phyloP scores from a whole-genome alignment of 2,113 vertebrate genomes.

The Meriones unguiculatus region DNA sequence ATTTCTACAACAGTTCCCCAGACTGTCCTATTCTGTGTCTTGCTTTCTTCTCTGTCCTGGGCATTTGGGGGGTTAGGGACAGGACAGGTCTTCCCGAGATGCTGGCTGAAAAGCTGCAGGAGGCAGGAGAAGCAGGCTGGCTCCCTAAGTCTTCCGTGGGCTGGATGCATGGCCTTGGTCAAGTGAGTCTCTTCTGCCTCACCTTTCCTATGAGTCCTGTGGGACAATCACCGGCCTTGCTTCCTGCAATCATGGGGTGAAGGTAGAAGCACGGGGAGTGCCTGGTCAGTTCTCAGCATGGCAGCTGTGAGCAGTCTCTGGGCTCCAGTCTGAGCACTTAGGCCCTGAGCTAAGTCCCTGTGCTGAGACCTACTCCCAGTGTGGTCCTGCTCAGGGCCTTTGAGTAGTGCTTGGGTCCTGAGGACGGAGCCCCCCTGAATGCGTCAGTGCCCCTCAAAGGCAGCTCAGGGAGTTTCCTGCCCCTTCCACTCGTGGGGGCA shows the following conservation, averaged over 20 bases:
- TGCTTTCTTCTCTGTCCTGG: not conserved
- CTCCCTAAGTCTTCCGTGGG: not conserved
- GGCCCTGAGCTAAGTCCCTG: not conserved
- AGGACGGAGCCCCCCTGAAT: too few species aligned
- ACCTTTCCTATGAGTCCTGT: not conserved
- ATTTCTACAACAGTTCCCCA: not conserved
- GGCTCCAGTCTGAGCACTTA: not conserved
- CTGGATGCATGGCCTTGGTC: not conserved
- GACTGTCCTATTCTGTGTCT: not conserved
- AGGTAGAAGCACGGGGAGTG: not conserved
- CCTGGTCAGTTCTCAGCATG: not conserved
- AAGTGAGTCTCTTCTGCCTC: not conserved
- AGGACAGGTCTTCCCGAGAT: not conserved
- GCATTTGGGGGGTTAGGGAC: not conserved
- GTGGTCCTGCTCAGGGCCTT: not conserved
- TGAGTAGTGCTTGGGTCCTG: not conserved
- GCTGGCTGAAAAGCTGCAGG: not conserved
- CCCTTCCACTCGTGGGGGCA: not conserved
- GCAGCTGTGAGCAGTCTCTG: not conserved
- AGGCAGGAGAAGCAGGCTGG: not conserved
- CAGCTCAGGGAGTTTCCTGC: not conserved
- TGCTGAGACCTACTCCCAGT: not conserved
- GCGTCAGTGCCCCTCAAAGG: not conserved
- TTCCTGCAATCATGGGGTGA: not conserved
- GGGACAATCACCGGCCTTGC: not conserved